Evolutionary conservation across 2,797 vertebrate genomes (phyloP).

Genomic region (Takifugu rubripes): DNA sequence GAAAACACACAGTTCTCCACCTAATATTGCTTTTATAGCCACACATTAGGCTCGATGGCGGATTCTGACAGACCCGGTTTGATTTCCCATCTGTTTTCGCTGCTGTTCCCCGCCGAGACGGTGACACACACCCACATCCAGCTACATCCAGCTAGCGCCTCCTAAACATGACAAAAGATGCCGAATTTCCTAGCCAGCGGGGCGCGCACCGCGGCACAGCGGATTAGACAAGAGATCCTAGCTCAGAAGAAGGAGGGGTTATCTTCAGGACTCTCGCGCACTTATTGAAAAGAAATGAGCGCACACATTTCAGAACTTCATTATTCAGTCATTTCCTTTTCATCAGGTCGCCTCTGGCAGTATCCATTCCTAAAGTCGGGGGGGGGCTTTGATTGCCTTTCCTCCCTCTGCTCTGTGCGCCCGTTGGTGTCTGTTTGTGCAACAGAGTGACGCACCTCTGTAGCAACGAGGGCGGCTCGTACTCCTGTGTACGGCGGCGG

Average conservation of each 20-base stretch:
- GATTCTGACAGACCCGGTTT: conserved; percentile 28
- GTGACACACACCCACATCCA: conserved; percentile 15
- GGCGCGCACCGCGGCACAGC: conserved; percentile 32
- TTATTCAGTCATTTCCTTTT: conserved; percentile 33
- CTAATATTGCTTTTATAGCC: neutral
- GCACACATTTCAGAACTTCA: conserved; percentile 32
- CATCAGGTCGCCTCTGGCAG: conserved; percentile 38
- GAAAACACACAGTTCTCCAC: neutral
- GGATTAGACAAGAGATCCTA: conserved; percentile 23
- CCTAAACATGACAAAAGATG: conserved; percentile 36
- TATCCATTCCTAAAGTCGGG: conserved; percentile 33
- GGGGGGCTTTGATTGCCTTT: conserved; percentile 24
- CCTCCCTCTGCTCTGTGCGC: conserved; percentile 15
- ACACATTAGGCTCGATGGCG: conserved; percentile 8
- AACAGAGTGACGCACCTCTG: conserved; percentile 53
- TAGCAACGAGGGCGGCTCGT: conserved; percentile 42
- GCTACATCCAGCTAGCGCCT: conserved; percentile 5
- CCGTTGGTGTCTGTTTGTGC: conserved; percentile 35
- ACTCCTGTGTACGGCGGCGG: conserved; percentile 39
- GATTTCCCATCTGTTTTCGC: conserved; percentile 44
- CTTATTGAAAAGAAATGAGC: conserved; percentile 28
- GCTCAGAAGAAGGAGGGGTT: conserved; percentile 27
- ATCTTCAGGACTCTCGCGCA: conserved; percentile 28
- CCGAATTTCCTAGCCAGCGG: conserved; percentile 28
- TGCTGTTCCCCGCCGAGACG: conserved; percentile 20